A percentile compares a stretch with the other conserved stretches of the same genome.
Conservation (phyloP, 2,888 invertebrate genomes). For the Megamerina dolium region DNA sequence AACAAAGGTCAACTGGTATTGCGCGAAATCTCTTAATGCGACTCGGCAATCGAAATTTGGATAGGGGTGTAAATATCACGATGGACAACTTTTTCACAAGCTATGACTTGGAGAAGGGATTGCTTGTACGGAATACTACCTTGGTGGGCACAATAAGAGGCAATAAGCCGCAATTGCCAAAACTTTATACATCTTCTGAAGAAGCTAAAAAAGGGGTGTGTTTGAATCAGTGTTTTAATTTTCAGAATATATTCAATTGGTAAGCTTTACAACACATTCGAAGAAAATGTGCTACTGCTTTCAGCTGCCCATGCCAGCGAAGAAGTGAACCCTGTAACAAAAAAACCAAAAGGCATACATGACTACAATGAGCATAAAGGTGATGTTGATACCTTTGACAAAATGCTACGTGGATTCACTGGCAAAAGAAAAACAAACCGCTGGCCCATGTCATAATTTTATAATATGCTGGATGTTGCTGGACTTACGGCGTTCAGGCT, state of each 20-base stretch:
- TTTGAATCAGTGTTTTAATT: slow-evolving; percentile 12
- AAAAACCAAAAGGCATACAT: slow-evolving; percentile 2
- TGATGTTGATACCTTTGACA: slow-evolving; percentile 6
- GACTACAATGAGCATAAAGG: slow-evolving; percentile 3
- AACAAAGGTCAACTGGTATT: no score
- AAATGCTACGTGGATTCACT: slow-evolving; percentile 9
- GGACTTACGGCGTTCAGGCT: not conserved
- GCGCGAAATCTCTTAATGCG: slow-evolving; percentile 4
- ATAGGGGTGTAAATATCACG: no score
- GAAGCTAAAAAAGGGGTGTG: slow-evolving; percentile 11
- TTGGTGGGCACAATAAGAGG: no score
- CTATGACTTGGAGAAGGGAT: no score
- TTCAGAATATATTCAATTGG: not conserved
- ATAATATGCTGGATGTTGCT: no score
- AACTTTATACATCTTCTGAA: no score
- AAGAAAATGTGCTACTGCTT: slow-evolving; percentile 6
- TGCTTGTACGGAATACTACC: no score
- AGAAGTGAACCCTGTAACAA: no score
- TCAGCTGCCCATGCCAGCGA: slow-evolving; percentile 7
- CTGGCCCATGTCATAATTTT: no score
- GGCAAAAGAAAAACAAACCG: not conserved
- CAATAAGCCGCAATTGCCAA: no score
- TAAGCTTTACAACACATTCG: slow-evolving; percentile 2
- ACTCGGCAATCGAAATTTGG: not conserved
- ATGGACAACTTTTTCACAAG: no score